Conservation (phyloP, 2,888 invertebrate genomes). For the Panzeria rudis region DNA sequence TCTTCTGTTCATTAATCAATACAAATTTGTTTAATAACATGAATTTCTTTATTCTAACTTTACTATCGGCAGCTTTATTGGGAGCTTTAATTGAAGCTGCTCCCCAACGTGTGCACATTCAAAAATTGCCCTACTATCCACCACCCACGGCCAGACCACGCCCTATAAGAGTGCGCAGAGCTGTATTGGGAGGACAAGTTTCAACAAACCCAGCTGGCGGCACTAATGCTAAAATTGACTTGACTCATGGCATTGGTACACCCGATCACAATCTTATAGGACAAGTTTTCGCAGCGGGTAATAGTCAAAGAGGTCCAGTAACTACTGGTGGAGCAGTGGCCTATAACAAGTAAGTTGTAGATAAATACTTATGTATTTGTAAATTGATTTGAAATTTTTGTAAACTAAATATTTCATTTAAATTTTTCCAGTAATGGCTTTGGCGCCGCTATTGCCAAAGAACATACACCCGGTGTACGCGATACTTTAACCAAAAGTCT, state of each 20-base stretch:
- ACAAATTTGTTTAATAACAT: constrained; percentile 39
- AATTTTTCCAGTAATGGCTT: constrained; percentile 69
- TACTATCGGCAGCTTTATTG: constrained; percentile 32
- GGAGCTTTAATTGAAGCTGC: constrained; percentile 46
- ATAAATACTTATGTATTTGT: neutral
- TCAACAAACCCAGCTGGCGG: constrained; percentile 78
- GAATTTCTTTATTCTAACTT: constrained; percentile 59
- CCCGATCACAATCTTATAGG: constrained; percentile 79
- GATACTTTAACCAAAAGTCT: constrained; percentile 73
- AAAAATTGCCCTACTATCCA: constrained; percentile 73
- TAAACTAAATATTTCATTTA: too few species aligned
- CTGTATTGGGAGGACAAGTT: constrained; percentile 76
- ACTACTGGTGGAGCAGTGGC: constrained; percentile 73
- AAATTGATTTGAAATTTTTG: too few species aligned
- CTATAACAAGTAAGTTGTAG: constrained; percentile 73
- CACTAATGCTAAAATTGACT: constrained; percentile 75
- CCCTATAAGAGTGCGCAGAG: constrained; percentile 75
- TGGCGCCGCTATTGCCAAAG: constrained; percentile 69
- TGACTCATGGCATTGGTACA: constrained; percentile 77
- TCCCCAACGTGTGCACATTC: constrained; percentile 40
- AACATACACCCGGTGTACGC: constrained; percentile 72
- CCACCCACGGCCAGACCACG: constrained; percentile 58
- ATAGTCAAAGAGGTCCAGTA: constrained; percentile 73
- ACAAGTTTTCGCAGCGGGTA: constrained; percentile 75
- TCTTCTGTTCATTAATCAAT: neutral